Conservation (phyloP, 2,113 vertebrate genomes). For the Nesoenas mayeri region DNA sequence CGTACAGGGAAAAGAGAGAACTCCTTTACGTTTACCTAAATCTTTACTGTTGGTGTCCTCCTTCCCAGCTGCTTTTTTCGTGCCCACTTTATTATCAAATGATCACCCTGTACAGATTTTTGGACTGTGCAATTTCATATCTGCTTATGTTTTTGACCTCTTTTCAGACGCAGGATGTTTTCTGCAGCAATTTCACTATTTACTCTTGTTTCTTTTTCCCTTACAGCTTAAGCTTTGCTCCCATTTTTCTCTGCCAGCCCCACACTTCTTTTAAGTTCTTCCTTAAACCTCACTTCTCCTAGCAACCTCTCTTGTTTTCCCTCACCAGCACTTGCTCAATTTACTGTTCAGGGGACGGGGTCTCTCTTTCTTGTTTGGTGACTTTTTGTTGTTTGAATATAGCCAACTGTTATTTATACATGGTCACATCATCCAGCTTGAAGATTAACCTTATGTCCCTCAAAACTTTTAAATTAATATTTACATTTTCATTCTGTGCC, state of each 20-base stretch:
- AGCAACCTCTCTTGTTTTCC: slow-evolving; percentile 49
- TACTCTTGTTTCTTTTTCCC: not conserved
- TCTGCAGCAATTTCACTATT: not conserved
- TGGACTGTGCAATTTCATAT: not conserved
- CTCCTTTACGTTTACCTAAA: not conserved
- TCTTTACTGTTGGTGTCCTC: not conserved
- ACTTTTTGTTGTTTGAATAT: slow-evolving; percentile 35
- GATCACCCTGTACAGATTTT: not conserved
- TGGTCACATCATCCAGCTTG: slow-evolving; percentile 7
- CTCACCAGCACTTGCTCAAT: not conserved
- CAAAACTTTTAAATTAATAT: slow-evolving; percentile 34
- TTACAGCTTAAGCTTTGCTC: slow-evolving; percentile 6
- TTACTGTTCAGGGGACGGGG: not conserved
- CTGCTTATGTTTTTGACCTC: not conserved
- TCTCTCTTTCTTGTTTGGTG: slow-evolving; percentile 24
- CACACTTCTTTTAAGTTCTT: slow-evolving; percentile 47
- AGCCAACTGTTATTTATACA: slow-evolving; percentile 31
- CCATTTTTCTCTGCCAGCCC: slow-evolving; percentile 36
- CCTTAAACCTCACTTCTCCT: slow-evolving; percentile 47
- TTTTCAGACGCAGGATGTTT: not conserved
- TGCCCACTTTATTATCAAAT: not conserved
- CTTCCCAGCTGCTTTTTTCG: not conserved
- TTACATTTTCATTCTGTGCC: slow-evolving; percentile 28
- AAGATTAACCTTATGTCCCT: slow-evolving; percentile 46
- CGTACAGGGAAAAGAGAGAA: not conserved